Conservation (phyloP, 1,140 invertebrate species). For the Magallana ariakensis region DNA sequence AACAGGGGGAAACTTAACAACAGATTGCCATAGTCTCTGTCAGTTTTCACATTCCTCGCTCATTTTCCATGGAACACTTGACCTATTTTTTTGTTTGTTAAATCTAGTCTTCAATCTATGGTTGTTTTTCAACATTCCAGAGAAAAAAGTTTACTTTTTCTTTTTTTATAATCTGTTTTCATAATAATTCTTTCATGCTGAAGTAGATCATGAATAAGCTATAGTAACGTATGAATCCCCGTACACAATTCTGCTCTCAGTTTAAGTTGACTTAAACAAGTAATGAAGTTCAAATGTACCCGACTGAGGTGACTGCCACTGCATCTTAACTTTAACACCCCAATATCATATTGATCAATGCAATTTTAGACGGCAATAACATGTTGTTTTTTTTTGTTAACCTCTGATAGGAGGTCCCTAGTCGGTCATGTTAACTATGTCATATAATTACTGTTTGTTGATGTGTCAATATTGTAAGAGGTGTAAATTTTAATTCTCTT, state of each 20-base stretch:
- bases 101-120: slow-evolving; percentile 25
- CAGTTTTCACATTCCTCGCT: slow-evolving; percentile 11
- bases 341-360: background rate
- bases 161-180: slow-evolving; percentile 16
- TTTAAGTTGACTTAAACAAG: background rate
- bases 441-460: background rate
- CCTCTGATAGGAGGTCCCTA: slow-evolving; percentile 1
- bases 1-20: background rate
- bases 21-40: slow-evolving; percentile 10
- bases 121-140: slow-evolving; percentile 27
- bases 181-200: background rate
- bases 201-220: background rate
- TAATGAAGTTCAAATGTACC: too few relatives aligned
- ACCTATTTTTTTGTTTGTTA: slow-evolving; percentile 1
- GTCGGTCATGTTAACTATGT: slow-evolving; percentile 25
- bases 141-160: background rate
- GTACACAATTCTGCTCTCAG: background rate
- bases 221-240: background rate
- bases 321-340: background rate
- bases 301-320: background rate
- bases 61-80: slow-evolving; percentile 31
- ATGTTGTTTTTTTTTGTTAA: background rate
- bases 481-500: slow-evolving; percentile 29
- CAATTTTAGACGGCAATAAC: slow-evolving; percentile 24
- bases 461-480: slow-evolving; percentile 5